Evolutionary conservation across 2,888 invertebrate genomes (phyloP).

Genomic region (Zaprionus obscuricornis): DNA sequence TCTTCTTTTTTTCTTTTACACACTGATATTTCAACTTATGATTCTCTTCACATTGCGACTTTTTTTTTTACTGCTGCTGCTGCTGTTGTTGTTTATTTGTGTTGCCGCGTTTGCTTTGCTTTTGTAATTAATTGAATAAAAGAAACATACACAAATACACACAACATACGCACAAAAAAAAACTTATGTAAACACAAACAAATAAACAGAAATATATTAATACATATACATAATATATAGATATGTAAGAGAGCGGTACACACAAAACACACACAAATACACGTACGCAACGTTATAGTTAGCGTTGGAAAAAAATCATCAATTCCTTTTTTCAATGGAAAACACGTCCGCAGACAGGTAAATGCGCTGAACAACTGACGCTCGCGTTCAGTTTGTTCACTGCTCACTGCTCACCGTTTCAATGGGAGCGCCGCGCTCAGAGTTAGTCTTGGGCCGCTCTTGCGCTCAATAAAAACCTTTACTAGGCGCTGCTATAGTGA

Average conservation of each 20-base stretch:
- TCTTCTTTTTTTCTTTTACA: constrained; percentile 31
- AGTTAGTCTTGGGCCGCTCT: constrained; percentile 9
- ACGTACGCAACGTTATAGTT: not conserved
- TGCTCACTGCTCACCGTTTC: no score
- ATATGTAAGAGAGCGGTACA: constrained; percentile 9
- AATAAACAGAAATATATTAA: constrained; percentile 13
- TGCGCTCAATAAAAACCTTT: no score
- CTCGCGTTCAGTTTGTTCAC: no score
- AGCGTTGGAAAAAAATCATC: no score
- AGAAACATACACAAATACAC: constrained; percentile 13
- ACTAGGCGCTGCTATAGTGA: no score
- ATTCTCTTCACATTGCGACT: constrained; percentile 51
- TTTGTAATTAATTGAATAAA: constrained; percentile 69
- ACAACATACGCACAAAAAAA: no score
- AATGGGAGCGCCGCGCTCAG: constrained; percentile 22
- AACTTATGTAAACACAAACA: constrained; percentile 11
- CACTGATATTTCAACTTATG: no score
- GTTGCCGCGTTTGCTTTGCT: constrained; percentile 44
- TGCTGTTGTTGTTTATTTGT: no score
- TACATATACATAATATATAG: constrained; percentile 8
- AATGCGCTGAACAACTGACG: constrained; percentile 72
- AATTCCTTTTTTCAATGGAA: constrained; percentile 45
- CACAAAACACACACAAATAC: constrained; percentile 8
- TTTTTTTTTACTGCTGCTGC: no score
- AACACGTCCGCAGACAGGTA: constrained; percentile 79